Evolutionary conservation across 1,140 invertebrate species (phyloP).

Genomic region (Artemia franciscana): DNA sequence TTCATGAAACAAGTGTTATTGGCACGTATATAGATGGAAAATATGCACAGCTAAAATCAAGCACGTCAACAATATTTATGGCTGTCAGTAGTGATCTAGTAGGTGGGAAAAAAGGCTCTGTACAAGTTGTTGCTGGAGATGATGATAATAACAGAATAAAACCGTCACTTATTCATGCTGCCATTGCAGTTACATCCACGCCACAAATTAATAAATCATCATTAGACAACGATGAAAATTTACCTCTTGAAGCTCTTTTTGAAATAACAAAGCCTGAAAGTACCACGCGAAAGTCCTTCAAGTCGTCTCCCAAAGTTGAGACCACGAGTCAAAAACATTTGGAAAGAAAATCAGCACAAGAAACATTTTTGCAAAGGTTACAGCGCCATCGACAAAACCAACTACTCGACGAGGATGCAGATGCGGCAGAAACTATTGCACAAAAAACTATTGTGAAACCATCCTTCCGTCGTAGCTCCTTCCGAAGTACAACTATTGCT

Average conservation of each 20-base stretch:
- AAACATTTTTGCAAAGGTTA: background rate
- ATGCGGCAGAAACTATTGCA: background rate
- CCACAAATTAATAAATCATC: background rate
- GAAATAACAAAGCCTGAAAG: background rate
- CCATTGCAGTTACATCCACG: background rate
- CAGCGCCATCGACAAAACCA: background rate
- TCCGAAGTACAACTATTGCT: background rate
- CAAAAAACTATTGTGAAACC: background rate
- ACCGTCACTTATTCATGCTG: background rate
- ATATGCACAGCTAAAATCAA: conserved; percentile 48
- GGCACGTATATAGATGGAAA: conserved; percentile 66
- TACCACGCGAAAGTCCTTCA: background rate
- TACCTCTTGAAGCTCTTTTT: background rate
- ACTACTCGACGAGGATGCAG: background rate
- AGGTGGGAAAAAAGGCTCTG: background rate
- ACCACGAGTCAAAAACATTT: background rate
- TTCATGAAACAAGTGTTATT: conserved; percentile 64
- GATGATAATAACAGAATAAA: background rate
- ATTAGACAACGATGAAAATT: background rate
- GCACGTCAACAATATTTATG: conserved; percentile 29
- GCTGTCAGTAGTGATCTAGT: background rate
- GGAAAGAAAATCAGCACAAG: background rate
- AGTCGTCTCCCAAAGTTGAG: background rate
- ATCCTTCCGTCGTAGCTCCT: background rate
- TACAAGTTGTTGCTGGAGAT: background rate